Evolutionary conservation across 2,888 invertebrate species (phyloP).

Genomic region (Orthosia gracilis): DNA sequence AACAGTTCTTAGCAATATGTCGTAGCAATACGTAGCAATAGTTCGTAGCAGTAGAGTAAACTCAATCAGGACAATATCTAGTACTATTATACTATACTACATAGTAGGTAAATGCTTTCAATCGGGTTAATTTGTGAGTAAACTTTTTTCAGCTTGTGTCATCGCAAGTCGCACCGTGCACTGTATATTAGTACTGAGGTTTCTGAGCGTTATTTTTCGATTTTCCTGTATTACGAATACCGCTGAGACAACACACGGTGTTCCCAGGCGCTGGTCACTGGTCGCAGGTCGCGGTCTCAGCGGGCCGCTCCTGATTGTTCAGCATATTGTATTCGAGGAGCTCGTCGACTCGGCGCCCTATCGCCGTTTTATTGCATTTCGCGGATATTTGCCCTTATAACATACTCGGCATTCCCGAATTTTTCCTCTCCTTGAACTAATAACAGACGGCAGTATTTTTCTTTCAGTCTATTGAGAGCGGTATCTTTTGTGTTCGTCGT

Average conservation of each 20-base stretch:
- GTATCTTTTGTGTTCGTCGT: constrained; percentile 37
- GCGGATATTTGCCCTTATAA: constrained; percentile 61
- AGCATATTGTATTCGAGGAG: constrained; percentile 43
- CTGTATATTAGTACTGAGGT: background rate
- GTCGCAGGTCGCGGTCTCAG: background rate
- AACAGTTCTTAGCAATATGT: background rate
- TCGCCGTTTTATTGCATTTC: constrained; percentile 63
- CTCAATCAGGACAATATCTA: background rate
- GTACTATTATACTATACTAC: too few species aligned
- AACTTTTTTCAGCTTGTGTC: too few species aligned
- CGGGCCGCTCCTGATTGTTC: constrained; percentile 22
- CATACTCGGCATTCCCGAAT: constrained; percentile 53
- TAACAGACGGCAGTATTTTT: constrained; percentile 50
- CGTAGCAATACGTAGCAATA: background rate
- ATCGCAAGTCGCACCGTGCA: background rate
- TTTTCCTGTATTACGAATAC: constrained; percentile 2
- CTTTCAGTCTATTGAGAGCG: constrained; percentile 33
- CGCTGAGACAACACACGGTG: background rate
- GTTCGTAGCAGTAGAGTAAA: background rate
- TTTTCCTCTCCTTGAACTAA: constrained; percentile 50
- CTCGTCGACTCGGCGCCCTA: constrained; percentile 12
- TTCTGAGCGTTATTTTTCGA: background rate
- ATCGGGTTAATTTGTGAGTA: too few species aligned
- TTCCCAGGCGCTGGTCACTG: background rate
- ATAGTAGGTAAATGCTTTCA: too few species aligned